These are phyloP conservation scores for Lasioglossum villosulum DNA, from an alignment of 2,888 invertebrate species.

Conservation along the genomic window DNA sequence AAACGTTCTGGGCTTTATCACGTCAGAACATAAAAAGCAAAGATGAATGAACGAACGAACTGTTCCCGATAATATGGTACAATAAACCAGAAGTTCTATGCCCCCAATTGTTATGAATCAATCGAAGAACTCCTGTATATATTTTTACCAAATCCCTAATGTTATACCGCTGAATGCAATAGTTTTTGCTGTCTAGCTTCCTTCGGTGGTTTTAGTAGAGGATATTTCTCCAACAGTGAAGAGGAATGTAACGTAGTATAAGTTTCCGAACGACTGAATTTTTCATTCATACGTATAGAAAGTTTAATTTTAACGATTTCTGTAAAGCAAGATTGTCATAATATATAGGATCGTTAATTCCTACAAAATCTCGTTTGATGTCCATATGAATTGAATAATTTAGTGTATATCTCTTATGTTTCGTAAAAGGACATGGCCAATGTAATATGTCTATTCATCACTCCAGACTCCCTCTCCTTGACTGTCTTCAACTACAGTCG, in stretches of 20 bases:
- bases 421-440: background rate
- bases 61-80: background rate
- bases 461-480: background rate
- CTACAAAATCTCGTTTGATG: background rate
- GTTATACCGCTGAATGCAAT: conserved; percentile 16
- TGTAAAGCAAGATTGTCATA: background rate
- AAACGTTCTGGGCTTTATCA: conserved; percentile 90
- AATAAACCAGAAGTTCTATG: conserved; percentile 1
- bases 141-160: conserved; percentile 4
- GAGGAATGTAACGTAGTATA: conserved; percentile 11
- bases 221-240: conserved; percentile 17
- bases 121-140: conserved; percentile 21
- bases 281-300: conserved; percentile 10
- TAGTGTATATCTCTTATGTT: background rate
- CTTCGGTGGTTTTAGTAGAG: conserved; percentile 21
- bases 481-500: background rate
- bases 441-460: background rate
- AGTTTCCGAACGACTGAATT: conserved; percentile 29
- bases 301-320: conserved; percentile 15
- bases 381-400: background rate
- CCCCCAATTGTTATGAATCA: conserved; percentile 24
- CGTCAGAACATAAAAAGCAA: conserved; percentile 84
- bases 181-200: conserved; percentile 20
- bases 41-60: conserved; percentile 29
- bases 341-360: conserved; percentile 11